These are phyloP conservation scores for Eulemur rufifrons DNA, from an alignment of 2,113 vertebrate genomes.

Conservation along the genomic window DNA sequence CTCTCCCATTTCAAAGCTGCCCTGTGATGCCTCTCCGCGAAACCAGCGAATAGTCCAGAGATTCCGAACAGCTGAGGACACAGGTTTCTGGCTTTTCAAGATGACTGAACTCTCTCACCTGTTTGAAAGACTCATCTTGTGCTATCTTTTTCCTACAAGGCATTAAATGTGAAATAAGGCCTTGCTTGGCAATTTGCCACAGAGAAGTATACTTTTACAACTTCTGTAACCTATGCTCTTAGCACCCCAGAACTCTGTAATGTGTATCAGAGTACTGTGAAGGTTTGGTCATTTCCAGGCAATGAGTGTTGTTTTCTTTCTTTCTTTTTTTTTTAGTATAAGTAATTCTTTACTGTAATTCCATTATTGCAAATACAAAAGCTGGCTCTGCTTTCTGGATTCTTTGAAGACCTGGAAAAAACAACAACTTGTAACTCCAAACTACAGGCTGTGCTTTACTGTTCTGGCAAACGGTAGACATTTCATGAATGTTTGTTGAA, in stretches of 20 bases:
- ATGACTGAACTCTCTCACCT: background rate
- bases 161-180: slow-evolving; percentile 60
- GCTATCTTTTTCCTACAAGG: slow-evolving; percentile 45
- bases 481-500: background rate
- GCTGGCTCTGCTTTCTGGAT: background rate
- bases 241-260: background rate
- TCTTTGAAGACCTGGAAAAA: background rate
- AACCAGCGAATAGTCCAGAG: background rate
- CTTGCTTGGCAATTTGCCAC: slow-evolving; percentile 37
- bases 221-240: background rate
- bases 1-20: slow-evolving; percentile 14
- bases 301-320: background rate
- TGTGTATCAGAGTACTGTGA: background rate
- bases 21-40: background rate
- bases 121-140: background rate
- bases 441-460: no score
- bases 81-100: background rate
- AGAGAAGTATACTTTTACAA: slow-evolving; percentile 29
- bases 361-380: background rate
- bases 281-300: slow-evolving; percentile 21
- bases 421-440: background rate
- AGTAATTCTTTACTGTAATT: background rate
- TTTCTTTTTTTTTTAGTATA: background rate
- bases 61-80: background rate
- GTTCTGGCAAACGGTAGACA: background rate